Conservation (phyloP, 2,888 invertebrate species). For the Agrotis segetum region DNA sequence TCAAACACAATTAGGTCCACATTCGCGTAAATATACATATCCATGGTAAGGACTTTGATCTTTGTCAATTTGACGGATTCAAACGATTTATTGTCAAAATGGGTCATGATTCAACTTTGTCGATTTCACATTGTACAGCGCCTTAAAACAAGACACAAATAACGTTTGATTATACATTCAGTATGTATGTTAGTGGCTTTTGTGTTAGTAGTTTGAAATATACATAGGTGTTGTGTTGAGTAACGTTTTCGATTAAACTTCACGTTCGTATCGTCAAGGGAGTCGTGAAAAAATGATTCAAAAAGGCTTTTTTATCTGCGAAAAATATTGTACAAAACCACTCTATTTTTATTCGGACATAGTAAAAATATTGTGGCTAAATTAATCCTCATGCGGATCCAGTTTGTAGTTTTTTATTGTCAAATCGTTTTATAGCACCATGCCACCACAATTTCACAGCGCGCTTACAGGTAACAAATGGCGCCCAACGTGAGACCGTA, state of each 20-base stretch:
- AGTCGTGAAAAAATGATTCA: slow-evolving; percentile 1
- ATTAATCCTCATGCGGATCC: slow-evolving; percentile 42
- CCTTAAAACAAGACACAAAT: slow-evolving; percentile 21
- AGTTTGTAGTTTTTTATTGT: slow-evolving; percentile 60
- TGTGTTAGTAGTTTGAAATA: slow-evolving; percentile 24
- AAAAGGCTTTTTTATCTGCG: slow-evolving; percentile 12
- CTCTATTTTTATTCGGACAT: slow-evolving; percentile 38
- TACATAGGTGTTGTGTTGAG: slow-evolving; percentile 7
- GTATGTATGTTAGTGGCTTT: not conserved
- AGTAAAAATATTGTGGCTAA: slow-evolving; percentile 38
- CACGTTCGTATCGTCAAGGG: slow-evolving; percentile 5
- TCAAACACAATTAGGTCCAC: no score
- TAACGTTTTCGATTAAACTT: slow-evolving; percentile 19
- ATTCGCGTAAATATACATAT: no score
- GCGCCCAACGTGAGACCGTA: slow-evolving; percentile 51
- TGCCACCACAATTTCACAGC: slow-evolving; percentile 37
- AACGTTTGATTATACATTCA: slow-evolving; percentile 27
- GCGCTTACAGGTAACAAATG: slow-evolving; percentile 36
- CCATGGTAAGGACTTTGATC: no score
- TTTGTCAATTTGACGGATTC: no score
- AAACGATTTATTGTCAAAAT: no score
- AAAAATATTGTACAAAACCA: slow-evolving; percentile 23
- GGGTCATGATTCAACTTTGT: no score
- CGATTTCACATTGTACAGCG: no score
- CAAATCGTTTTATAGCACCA: slow-evolving; percentile 47